phyloP scores from a whole-genome alignment of 1,140 invertebrate genomes.

The Sycophila sp. region DNA sequence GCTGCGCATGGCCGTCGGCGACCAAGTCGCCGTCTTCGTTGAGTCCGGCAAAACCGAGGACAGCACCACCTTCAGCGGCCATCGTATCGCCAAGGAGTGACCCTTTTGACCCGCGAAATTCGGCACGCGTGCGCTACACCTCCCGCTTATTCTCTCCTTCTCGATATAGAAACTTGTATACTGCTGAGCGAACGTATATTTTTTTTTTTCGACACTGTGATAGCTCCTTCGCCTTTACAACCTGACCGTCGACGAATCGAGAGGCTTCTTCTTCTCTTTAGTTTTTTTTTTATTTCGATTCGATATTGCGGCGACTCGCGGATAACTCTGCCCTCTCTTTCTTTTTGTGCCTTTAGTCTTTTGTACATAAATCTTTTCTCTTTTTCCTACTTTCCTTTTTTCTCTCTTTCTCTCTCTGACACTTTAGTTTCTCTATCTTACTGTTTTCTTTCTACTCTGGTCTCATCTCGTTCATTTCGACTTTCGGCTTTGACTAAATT shows the following conservation, averaged over 20 bases:
- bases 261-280: not conserved
- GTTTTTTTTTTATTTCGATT: not conserved
- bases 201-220: constrained; percentile 18
- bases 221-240: constrained; percentile 27
- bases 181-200: not conserved
- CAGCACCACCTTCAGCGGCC: constrained; percentile 60
- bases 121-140: too few relatives aligned
- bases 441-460: not conserved
- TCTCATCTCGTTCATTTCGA: not conserved
- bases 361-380: not conserved
- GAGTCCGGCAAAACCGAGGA: constrained; percentile 50
- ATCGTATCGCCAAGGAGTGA: constrained; percentile 63
- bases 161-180: too few relatives aligned
- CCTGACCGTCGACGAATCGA: not conserved
- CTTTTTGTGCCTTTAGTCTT: not conserved
- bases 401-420: constrained; percentile 11
- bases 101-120: too few relatives aligned
- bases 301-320: not conserved
- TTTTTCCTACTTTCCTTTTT: constrained; percentile 20
- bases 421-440: too few relatives aligned
- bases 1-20: constrained; percentile 58
- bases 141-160: not conserved
- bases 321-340: constrained; percentile 2
- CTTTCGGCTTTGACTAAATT: not conserved
- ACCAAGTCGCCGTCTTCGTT: constrained; percentile 61